Conservation (phyloP, 2,113 vertebrate species). For the Odontesthes bonariensis region DNA sequence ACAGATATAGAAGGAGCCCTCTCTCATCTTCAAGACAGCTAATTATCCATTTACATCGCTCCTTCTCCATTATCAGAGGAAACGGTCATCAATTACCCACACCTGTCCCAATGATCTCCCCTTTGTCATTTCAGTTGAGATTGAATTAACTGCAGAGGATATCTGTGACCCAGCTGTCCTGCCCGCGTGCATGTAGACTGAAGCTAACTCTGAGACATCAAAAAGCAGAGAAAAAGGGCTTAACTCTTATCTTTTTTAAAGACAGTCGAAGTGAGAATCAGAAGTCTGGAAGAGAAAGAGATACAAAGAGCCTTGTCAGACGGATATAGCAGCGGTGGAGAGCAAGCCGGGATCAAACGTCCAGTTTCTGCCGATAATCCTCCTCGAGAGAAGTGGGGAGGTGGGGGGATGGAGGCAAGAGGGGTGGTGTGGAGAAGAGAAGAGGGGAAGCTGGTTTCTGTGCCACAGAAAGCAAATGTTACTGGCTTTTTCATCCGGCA, state of each 20-base stretch:
- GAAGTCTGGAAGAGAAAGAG: constrained; percentile 39
- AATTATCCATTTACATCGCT: constrained; percentile 50
- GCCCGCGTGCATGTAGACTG: constrained; percentile 31
- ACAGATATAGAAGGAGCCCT: constrained; percentile 10
- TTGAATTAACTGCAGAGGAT: constrained; percentile 57
- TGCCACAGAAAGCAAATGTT: constrained; percentile 61
- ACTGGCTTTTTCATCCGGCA: constrained; percentile 54
- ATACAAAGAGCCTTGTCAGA: constrained; percentile 68
- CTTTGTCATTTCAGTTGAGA: constrained; percentile 21
- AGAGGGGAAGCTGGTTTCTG: constrained; percentile 37
- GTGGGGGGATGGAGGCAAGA: constrained; percentile 1
- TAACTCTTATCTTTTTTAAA: constrained; percentile 49
- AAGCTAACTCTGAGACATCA: constrained; percentile 48
- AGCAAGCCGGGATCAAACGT: constrained; percentile 74
- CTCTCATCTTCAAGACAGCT: constrained; percentile 45
- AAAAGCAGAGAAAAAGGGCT: constrained; percentile 37
- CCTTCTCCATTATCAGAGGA: constrained; percentile 37
- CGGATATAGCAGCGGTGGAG: constrained; percentile 52
- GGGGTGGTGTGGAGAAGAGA: constrained; percentile 2
- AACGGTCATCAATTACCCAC: constrained; percentile 46
- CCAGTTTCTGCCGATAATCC: constrained; percentile 74
- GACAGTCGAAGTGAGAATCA: constrained; percentile 23
- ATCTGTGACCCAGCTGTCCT: constrained; percentile 55
- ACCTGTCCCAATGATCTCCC: constrained; percentile 47
- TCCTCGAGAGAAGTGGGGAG: constrained; percentile 38